A percentile compares a stretch with the other conserved stretches of the same genome.
These are phyloP conservation scores for Drosophila novamexicana DNA, from an alignment of 1,140 invertebrate genomes.

Conservation along the genomic window DNA sequence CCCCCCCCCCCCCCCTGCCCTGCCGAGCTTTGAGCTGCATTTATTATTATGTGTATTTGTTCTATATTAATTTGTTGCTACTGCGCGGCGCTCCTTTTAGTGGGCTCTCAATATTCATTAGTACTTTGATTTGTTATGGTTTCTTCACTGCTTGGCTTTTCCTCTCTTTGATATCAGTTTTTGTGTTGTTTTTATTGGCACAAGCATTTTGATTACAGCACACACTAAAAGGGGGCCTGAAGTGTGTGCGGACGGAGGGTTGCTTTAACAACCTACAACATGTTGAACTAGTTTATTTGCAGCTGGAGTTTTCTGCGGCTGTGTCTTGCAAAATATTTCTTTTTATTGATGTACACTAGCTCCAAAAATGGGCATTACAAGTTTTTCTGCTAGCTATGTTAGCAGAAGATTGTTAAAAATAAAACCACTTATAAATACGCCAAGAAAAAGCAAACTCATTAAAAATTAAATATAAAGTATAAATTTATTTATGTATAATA, in stretches of 20 bases:
- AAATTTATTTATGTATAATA: too few species aligned
- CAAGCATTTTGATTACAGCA: slow-evolving; percentile 74
- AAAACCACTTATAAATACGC: background rate
- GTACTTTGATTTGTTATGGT: slow-evolving; percentile 80
- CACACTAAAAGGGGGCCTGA: slow-evolving; percentile 3
- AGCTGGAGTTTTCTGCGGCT: slow-evolving; percentile 60
- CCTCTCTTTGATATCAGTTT: slow-evolving; percentile 58
- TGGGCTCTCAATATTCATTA: slow-evolving; percentile 80
- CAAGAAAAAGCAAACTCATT: background rate
- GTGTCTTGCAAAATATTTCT: slow-evolving; percentile 31
- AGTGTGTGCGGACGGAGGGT: background rate
- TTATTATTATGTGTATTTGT: slow-evolving; percentile 80
- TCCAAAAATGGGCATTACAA: slow-evolving; percentile 11
- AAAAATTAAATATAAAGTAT: background rate
- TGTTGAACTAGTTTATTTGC: slow-evolving; percentile 76
- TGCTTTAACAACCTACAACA: slow-evolving; percentile 50
- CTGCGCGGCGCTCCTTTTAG: slow-evolving; percentile 65
- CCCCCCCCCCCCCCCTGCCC: background rate
- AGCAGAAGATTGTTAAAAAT: background rate
- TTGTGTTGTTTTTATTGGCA: slow-evolving; percentile 74
- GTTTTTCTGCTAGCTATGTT: slow-evolving; percentile 11
- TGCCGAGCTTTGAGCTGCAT: slow-evolving; percentile 44
- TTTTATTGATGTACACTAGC: slow-evolving; percentile 33
- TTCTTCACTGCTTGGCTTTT: slow-evolving; percentile 57
- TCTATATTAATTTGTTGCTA: slow-evolving; percentile 78